Evolutionary conservation across 1,140 invertebrate species (phyloP), one percentile per base, ranked within the genome.

Genomic region (Zaprionus capensis): DNA sequence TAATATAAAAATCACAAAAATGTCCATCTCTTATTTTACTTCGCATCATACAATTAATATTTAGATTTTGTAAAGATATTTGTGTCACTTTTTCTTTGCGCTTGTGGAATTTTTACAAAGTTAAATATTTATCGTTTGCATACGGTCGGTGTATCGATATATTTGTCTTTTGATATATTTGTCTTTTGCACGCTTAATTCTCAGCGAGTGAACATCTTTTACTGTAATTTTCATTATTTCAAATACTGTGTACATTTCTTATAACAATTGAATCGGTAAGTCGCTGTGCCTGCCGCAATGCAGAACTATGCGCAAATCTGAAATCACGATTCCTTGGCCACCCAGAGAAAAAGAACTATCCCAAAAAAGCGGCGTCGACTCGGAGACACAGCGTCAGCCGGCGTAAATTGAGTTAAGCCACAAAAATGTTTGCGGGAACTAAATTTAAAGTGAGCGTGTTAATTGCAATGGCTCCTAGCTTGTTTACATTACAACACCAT

Each of bases 101-200:
- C 7, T 17, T 9, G 4, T 3, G 7, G 26, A n/a, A n/a, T 56
- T 56, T 56, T 28, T 6, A 15, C 6, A 28, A 31, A 28, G 14
- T 7, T 31, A n/a, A 31, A 9, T 11, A 17, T 24, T 38, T n/a
- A 41, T 61, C 38, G 36, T n/a, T 26, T 5, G 36, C n/a, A 15
- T 56, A 68, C 22, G 31, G 5, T 28, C 34, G 31, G 36, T 55
- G 24, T 73, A 51, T 70, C 51, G 57, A 70, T 75, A 62, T 53
- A n/a, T 34, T 20, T 11, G 53, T 22, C 31, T 28, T 57, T 61
- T 63, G 59, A 70, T 75, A 62, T 53, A n/a, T 34, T 20, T 11
- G 53, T 22, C 31, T 28, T 57, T 61, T 63, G 59, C 67, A 75
- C 72, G 72, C 72, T 71, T 63, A 63, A 17, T 51, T 57, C 24